Evolutionary conservation across 2,888 invertebrate genomes (phyloP).

Genomic region (Drosophila atripex): DNA sequence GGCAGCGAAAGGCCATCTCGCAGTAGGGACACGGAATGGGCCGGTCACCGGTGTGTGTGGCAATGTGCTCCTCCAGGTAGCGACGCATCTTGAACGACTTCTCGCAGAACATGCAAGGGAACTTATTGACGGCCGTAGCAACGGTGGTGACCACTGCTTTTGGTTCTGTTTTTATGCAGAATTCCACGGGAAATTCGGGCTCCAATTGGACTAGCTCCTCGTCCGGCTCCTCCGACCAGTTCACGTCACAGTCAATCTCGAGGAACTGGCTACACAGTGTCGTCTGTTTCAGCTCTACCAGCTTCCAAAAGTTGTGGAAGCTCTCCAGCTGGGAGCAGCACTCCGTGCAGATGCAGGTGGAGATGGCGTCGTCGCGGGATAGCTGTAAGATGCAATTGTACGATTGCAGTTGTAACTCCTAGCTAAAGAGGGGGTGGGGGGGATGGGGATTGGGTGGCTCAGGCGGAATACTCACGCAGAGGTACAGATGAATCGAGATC

Average conservation of each 20-base stretch:
- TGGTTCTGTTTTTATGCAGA: constrained; percentile 17
- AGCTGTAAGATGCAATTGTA: constrained; percentile 42
- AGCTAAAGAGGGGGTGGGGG: too few relatives aligned
- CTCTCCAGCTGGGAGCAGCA: constrained; percentile 66
- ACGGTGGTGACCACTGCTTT: constrained; percentile 44
- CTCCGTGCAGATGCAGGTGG: constrained; percentile 65
- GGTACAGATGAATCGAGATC: constrained; percentile 75
- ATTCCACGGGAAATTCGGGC: constrained; percentile 22
- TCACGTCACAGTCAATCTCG: constrained; percentile 70
- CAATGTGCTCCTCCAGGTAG: constrained; percentile 70
- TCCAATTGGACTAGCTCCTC: constrained; percentile 42
- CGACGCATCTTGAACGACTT: constrained; percentile 76
- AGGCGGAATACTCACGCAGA: constrained; percentile 63
- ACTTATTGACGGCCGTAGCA: constrained; percentile 48
- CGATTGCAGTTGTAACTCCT: background rate
- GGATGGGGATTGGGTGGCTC: background rate
- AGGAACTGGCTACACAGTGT: constrained; percentile 66
- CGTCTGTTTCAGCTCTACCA: constrained; percentile 67
- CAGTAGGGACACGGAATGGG: constrained; percentile 69
- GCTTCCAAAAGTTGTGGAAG: constrained; percentile 69
- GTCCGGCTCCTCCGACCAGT: constrained; percentile 60
- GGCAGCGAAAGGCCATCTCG: constrained; percentile 71
- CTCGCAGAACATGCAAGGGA: constrained; percentile 74
- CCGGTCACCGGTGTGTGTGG: constrained; percentile 68
- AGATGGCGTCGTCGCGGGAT: constrained; percentile 68